Evolutionary conservation across 2,888 invertebrate genomes (phyloP).

Genomic region (Stegana nigrithorax): DNA sequence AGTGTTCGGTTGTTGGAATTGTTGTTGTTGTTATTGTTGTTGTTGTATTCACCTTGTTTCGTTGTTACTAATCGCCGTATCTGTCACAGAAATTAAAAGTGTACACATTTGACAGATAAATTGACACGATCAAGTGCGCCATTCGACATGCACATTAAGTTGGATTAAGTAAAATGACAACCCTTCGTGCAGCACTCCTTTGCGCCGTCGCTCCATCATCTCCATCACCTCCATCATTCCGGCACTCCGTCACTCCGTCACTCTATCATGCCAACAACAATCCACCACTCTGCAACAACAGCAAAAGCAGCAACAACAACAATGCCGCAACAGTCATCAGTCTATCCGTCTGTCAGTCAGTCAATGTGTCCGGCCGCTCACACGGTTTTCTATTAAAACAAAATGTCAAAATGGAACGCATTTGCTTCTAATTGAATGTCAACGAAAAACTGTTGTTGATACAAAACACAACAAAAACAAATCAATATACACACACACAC

Average conservation of each 20-base stretch:
- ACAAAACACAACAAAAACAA: no score
- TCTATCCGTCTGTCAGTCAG: background rate
- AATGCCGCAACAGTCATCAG: no score
- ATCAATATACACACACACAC: no score
- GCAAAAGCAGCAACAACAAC: background rate
- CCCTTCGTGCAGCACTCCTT: conserved; percentile 35
- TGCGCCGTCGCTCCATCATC: no score
- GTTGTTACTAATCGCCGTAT: conserved; percentile 55
- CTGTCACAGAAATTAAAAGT: conserved; percentile 61
- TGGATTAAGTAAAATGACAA: conserved; percentile 54
- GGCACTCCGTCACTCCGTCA: no score
- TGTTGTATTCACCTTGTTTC: conserved; percentile 21
- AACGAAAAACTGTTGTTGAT: conserved; percentile 27
- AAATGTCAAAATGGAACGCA: conserved; percentile 38
- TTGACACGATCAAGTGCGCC: conserved; percentile 57
- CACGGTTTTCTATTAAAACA: conserved; percentile 35
- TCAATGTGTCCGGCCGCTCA: background rate
- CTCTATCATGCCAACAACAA: no score
- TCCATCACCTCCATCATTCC: background rate
- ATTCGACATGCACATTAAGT: conserved; percentile 38
- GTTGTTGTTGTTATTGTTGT: background rate
- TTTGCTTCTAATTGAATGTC: conserved; percentile 47
- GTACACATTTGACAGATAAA: conserved; percentile 57
- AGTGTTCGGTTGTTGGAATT: background rate
- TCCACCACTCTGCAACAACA: no score